Percentiles rank a stretch among this genome's conserved stretches.
Evolutionary conservation across 2,113 vertebrate genomes (phyloP).

Genomic region (Verasper variegatus): DNA sequence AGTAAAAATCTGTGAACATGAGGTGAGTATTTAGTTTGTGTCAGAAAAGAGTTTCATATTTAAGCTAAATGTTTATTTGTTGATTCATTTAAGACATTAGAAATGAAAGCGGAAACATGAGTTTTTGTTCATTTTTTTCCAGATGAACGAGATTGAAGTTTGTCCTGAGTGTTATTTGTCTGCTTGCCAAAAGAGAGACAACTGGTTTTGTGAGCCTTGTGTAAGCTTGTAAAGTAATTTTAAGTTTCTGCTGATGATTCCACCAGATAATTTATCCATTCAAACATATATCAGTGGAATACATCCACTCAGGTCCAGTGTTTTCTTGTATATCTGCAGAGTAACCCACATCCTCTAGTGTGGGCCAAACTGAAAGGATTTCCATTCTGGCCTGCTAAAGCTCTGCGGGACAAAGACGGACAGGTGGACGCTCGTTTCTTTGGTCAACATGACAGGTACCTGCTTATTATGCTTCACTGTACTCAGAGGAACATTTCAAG

Average conservation of each 20-base stretch:
- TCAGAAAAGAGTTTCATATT: background rate
- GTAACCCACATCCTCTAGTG: conserved; percentile 97
- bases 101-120: background rate
- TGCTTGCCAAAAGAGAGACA: conserved; percentile 98
- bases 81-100: background rate
- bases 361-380: conserved; percentile 99
- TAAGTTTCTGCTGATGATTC: conserved; percentile 29
- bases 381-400: conserved; percentile 99
- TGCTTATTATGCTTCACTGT: background rate
- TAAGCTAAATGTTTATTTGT: background rate
- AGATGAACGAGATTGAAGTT: conserved; percentile 99
- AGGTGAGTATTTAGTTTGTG: conserved; percentile 82
- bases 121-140: conserved; percentile 63
- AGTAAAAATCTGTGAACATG: conserved; percentile 99
- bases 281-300: background rate
- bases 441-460: conserved; percentile 98
- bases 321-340: conserved; percentile 83
- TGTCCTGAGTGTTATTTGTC: conserved; percentile 99
- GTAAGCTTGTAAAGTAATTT: conserved; percentile 83
- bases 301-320: conserved; percentile 26
- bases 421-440: conserved; percentile 99
- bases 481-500: background rate
- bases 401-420: conserved; percentile 96
- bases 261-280: background rate
- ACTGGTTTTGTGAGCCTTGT: conserved; percentile 99